phyloP scores from a whole-genome alignment of 2,797 vertebrate genomes.

The Mycteria americana region DNA sequence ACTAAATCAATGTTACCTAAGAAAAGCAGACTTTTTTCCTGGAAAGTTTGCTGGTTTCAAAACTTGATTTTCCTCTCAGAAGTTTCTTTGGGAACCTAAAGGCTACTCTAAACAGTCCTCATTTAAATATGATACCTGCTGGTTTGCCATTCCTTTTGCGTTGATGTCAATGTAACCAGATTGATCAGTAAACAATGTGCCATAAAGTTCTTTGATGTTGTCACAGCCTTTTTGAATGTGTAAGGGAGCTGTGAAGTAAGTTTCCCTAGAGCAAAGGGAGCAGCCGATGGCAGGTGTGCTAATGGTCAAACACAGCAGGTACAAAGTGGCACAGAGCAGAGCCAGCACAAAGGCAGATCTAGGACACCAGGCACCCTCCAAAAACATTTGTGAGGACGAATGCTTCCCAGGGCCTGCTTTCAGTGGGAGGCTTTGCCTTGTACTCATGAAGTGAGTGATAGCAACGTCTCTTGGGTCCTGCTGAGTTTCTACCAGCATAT shows the following conservation, averaged over 20 bases:
- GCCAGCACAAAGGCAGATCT: background rate
- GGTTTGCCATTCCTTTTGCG: background rate
- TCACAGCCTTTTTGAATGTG: background rate
- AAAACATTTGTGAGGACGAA: background rate
- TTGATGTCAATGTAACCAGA: background rate
- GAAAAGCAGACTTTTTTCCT: background rate
- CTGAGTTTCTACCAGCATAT: background rate
- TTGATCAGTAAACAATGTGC: rapidly evolving
- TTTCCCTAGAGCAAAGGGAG: background rate
- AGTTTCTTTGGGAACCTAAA: background rate
- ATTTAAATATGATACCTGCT: background rate
- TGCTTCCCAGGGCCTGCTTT: background rate
- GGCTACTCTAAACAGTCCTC: background rate
- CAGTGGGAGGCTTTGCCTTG: background rate
- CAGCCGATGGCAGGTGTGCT: background rate
- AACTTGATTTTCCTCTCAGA: background rate
- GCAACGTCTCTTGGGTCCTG: background rate
- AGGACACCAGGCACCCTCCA: background rate
- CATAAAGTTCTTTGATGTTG: background rate
- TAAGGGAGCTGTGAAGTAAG: background rate
- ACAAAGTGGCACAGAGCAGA: background rate
- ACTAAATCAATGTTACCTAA: background rate
- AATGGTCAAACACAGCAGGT: background rate
- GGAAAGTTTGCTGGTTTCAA: background rate
- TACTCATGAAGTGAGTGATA: background rate